Conservation (phyloP, 2,888 invertebrate species). For the Nephrocerus scutellatus region DNA sequence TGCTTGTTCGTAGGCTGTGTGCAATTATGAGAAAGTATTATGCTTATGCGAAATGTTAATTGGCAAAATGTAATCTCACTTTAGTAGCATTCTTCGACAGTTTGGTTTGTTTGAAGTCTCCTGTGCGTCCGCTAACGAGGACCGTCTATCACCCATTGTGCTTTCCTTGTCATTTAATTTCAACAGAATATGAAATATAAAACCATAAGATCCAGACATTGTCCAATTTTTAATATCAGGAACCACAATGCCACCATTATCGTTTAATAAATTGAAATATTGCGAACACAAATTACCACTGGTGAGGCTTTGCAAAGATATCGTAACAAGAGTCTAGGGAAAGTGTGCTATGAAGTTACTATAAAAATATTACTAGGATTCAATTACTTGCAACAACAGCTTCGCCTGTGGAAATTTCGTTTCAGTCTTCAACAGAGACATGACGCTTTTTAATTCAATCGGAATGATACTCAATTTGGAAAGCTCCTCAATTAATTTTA, state of each 20-base stretch:
- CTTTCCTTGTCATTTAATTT: slow-evolving; percentile 48
- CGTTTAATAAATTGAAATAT: slow-evolving; percentile 50
- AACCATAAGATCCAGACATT: slow-evolving; percentile 52
- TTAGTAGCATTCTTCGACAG: slow-evolving; percentile 48
- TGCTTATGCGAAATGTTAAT: slow-evolving; percentile 1
- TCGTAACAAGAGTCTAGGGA: slow-evolving; percentile 38
- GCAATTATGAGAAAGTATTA: not conserved
- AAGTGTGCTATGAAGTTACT: not conserved
- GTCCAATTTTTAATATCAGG: slow-evolving; percentile 54
- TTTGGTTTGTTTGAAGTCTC: slow-evolving; percentile 24
- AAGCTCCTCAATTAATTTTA: slow-evolving; percentile 52
- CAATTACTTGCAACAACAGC: slow-evolving; percentile 40
- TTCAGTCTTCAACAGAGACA: slow-evolving; percentile 42
- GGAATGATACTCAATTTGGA: slow-evolving; percentile 54
- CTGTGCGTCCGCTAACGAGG: slow-evolving; percentile 7
- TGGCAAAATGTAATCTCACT: slow-evolving; percentile 19
- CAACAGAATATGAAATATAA: slow-evolving; percentile 54
- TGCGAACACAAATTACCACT: slow-evolving; percentile 47
- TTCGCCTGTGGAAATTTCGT: slow-evolving; percentile 38
- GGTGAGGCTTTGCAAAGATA: slow-evolving; percentile 41
- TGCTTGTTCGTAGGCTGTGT: slow-evolving; percentile 49
- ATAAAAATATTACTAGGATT: not conserved
- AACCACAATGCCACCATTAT: slow-evolving; percentile 51
- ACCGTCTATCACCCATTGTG: slow-evolving; percentile 14
- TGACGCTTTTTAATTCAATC: slow-evolving; percentile 53